Evolutionary conservation across 2,888 invertebrate species (phyloP).

Genomic region (Perizoma affinitatum): DNA sequence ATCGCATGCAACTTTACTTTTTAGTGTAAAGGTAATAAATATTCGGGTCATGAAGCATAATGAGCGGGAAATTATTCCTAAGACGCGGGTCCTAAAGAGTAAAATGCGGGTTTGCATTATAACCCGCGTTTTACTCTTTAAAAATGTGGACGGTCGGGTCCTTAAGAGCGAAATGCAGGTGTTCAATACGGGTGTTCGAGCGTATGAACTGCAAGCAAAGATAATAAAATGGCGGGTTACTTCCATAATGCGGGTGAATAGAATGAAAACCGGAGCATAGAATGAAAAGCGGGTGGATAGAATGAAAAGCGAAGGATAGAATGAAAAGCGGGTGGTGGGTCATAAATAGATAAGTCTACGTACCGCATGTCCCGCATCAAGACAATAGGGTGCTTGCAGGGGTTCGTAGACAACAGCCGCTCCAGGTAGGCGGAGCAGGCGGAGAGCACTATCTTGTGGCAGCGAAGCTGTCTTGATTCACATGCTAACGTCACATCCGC

Average conservation of each 20-base stretch:
- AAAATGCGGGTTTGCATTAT: too few species aligned
- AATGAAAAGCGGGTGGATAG: background rate
- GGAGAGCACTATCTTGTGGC: constrained; percentile 93
- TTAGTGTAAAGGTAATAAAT: too few species aligned
- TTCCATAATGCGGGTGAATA: too few species aligned
- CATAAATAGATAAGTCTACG: too few species aligned
- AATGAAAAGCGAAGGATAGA: background rate
- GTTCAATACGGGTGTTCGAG: too few species aligned
- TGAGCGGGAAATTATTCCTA: too few species aligned
- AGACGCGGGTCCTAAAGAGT: background rate
- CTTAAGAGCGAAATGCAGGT: background rate
- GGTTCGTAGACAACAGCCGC: constrained; percentile 90
- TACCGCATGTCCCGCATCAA: constrained; percentile 92
- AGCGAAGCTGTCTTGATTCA: constrained; percentile 92
- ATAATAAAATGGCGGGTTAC: too few species aligned
- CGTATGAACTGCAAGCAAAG: too few species aligned
- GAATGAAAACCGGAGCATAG: too few species aligned
- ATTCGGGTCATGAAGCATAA: background rate
- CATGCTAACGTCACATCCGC: constrained; percentile 95
- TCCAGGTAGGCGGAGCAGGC: constrained; percentile 94
- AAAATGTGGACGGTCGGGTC: too few species aligned
- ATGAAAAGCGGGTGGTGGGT: background rate
- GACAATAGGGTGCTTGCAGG: constrained; percentile 93
- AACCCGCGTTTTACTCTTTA: too few species aligned
- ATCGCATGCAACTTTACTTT: too few species aligned